Evolutionary conservation across 2,113 vertebrate species (phyloP).

Genomic region (Cariama cristata): DNA sequence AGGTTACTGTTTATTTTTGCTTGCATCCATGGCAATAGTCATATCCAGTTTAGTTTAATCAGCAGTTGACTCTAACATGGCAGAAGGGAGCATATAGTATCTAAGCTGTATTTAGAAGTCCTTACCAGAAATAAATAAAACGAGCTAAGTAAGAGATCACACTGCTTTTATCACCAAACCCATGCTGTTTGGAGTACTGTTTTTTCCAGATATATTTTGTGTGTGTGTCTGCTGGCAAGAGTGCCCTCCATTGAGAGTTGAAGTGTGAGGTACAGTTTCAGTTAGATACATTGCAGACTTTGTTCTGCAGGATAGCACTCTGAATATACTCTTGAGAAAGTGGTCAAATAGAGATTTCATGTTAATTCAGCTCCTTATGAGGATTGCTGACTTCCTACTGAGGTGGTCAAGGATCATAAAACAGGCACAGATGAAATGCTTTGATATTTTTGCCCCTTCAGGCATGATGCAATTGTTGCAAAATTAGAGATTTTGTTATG

Average conservation of each 20-base stretch:
- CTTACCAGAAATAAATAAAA: slow-evolving; percentile 24
- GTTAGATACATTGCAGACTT: not conserved
- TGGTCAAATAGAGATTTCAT: not conserved
- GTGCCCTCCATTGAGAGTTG: not conserved
- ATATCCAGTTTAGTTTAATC: slow-evolving; percentile 43
- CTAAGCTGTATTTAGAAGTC: not conserved
- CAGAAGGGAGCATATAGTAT: not conserved
- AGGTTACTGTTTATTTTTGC: not conserved
- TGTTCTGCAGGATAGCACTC: not conserved
- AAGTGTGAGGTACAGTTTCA: not conserved
- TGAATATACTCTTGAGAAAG: not conserved
- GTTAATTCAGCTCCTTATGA: not conserved
- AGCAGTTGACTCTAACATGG: not conserved
- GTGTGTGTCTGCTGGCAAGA: not conserved
- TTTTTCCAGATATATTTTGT: not conserved
- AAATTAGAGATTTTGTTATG: not conserved
- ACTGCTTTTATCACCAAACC: not conserved
- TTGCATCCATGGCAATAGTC: not conserved
- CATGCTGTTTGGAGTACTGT: not conserved
- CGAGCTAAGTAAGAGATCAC: not conserved
- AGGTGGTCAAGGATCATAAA: not conserved
- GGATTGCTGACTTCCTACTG: not conserved
- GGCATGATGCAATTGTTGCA: not conserved
- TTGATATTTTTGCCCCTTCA: slow-evolving; percentile 11
- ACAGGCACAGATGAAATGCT: not conserved